Base-by-base conservation (phyloP, 1,140 invertebrate genomes). In the Sipha flava region DNA sequence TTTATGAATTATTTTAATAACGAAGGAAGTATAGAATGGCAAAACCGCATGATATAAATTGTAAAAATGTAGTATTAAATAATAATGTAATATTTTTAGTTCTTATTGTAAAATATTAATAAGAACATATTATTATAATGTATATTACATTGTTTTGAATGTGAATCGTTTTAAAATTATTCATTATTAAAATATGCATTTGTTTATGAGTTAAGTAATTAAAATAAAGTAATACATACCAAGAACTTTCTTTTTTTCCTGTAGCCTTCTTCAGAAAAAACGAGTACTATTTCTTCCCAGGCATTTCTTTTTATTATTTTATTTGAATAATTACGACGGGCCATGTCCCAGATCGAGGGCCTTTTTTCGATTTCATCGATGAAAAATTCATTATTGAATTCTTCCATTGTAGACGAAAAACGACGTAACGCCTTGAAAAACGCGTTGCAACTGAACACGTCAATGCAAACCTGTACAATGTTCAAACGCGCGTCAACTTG, bases 401-500 rank as follows among this genome's bases (percentile, higher is more conserved):
- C 40, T 64, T 64, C 59, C 59, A 64, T 64, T 64, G 59, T 62
- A n/a, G 37, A 68, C 45, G 23, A 70, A 70, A 70, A 47, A 40
- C 7, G 62, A 64, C 62, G 34, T 47, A 31, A 29, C 66, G 45
- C 21, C 66, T 70, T 70, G 43, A 70, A 70, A 49, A 45, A 31
- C 40, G 66, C 43, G 40, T 70, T 23, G 66, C 40, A 26, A 70
- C 40, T 70, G 66, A 70, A 70, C 43, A 70, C 43, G 40, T 70
- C 66, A 70, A 70, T 70, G 66, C 66, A 70, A 70, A 70, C 45
- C 43, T 70, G 26, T 70, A 70, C 43, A 70, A 70, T 47, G 37
- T 70, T 70, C 43, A 70, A 70, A 70, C 66, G 62, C 66, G 40
- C 43, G 23, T 70, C 23, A 64, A 64, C 16, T 64, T 64, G 59